Evolutionary conservation across 1,140 invertebrate species (phyloP).

Genomic region (Metaphire vulgaris): DNA sequence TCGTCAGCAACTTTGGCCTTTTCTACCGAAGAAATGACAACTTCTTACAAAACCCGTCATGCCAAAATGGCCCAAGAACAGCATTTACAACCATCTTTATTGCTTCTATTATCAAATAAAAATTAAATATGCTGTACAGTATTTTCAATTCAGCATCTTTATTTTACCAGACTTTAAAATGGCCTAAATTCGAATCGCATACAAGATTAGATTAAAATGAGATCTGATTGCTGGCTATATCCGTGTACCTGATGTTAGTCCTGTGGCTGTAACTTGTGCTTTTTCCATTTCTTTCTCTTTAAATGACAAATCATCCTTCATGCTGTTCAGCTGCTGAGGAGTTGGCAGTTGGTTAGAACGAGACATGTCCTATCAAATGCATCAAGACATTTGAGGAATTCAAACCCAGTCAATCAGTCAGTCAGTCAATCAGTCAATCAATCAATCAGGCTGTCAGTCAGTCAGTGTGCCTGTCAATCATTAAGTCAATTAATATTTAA

Average conservation of each 20-base stretch:
- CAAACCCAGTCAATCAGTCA: no score
- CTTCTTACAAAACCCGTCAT: no score
- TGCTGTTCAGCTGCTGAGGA: constrained; percentile 50
- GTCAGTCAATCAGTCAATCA: no score
- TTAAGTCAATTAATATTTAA: no score
- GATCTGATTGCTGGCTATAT: no score
- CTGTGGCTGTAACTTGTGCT: constrained; percentile 54
- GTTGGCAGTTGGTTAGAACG: constrained; percentile 54
- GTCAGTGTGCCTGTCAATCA: no score
- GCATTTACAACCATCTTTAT: neutral
- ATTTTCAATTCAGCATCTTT: neutral
- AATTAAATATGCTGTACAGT: neutral
- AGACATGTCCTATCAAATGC: constrained; percentile 52
- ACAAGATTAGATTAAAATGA: no score
- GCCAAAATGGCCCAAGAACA: neutral
- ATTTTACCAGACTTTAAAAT: no score
- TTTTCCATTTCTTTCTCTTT: constrained; percentile 59
- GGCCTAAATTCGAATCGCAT: no score
- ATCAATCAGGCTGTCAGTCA: no score
- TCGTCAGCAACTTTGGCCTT: constrained; percentile 55
- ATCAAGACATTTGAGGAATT: no score
- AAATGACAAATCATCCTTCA: constrained; percentile 57
- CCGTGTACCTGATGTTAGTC: constrained; percentile 37
- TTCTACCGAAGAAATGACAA: constrained; percentile 39
- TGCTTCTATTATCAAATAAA: neutral